Evolutionary conservation across 2,113 vertebrate genomes (phyloP).

Genomic region (Archilochus colubris): DNA sequence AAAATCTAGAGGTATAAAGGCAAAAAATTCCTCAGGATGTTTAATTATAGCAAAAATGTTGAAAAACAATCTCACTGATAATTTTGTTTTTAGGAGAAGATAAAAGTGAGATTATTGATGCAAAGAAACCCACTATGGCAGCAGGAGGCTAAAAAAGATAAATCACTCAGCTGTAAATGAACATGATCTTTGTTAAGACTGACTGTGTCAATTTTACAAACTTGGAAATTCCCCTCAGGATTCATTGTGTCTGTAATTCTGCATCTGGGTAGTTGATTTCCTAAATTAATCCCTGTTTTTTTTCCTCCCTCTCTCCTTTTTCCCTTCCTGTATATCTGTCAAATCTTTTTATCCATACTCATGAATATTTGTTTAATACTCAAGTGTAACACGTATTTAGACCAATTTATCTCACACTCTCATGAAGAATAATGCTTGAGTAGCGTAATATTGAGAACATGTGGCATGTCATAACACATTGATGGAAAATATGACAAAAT

Average conservation of each 20-base stretch:
- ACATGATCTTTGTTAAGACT: not conserved
- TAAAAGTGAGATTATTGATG: not conserved
- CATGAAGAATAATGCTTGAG: not conserved
- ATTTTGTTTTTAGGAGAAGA: not conserved
- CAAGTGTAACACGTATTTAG: not conserved
- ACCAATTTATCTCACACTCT: not conserved
- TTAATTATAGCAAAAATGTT: not conserved
- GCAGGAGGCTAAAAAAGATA: not conserved
- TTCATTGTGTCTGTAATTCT: not conserved
- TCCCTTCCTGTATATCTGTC: not conserved
- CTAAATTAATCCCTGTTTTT: not conserved
- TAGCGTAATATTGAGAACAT: not conserved
- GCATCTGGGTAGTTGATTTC: not conserved
- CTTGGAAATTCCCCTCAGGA: not conserved
- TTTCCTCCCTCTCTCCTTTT: not conserved
- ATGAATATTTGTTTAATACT: not conserved
- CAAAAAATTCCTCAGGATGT: not conserved
- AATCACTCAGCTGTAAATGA: not conserved
- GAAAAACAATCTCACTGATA: not conserved
- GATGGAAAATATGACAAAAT: not conserved
- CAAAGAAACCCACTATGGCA: not conserved
- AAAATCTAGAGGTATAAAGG: not conserved
- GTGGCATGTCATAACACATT: not conserved
- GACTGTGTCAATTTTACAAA: not conserved
- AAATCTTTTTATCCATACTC: not conserved